These are phyloP conservation scores for Nannoperca australis DNA, from an alignment of 2,797 vertebrate genomes.

Conservation along the genomic window DNA sequence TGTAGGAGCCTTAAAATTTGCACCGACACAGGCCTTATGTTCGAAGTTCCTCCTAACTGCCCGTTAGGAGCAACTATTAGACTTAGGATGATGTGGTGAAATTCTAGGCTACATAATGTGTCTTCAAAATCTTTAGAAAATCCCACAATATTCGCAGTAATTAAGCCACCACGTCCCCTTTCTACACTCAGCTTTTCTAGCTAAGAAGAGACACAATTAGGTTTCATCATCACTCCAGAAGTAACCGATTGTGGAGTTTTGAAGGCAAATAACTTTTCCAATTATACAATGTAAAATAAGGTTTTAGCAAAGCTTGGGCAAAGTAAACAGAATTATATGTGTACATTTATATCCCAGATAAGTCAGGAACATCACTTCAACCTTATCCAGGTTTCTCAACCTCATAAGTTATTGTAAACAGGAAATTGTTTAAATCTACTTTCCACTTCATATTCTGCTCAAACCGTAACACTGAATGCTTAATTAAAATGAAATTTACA, in stretches of 20 bases:
- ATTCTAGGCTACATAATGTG: background rate
- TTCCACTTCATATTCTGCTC: background rate
- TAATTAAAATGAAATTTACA: background rate
- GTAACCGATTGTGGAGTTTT: background rate
- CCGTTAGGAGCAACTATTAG: background rate
- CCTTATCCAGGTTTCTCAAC: slow-evolving; percentile 8
- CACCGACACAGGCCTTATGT: background rate
- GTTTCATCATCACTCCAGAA: background rate
- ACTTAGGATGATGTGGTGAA: background rate
- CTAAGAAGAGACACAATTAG: background rate
- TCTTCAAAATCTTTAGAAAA: background rate
- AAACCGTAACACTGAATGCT: background rate
- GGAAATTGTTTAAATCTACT: slow-evolving; percentile 1
- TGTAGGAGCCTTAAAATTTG: background rate
- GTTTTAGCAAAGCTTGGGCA: background rate
- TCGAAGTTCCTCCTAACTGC: background rate
- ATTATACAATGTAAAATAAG: background rate
- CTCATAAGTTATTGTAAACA: background rate
- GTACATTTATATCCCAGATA: background rate
- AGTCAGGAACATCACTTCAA: background rate
- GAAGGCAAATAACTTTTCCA: background rate
- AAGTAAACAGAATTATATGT: background rate
- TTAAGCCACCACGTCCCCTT: background rate
- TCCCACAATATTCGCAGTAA: background rate
- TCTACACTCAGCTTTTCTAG: background rate